phyloP scores from a whole-genome alignment of 30 jellyfish, hydroid and myxozoan species.

The Hydractinia echinata region DNA sequence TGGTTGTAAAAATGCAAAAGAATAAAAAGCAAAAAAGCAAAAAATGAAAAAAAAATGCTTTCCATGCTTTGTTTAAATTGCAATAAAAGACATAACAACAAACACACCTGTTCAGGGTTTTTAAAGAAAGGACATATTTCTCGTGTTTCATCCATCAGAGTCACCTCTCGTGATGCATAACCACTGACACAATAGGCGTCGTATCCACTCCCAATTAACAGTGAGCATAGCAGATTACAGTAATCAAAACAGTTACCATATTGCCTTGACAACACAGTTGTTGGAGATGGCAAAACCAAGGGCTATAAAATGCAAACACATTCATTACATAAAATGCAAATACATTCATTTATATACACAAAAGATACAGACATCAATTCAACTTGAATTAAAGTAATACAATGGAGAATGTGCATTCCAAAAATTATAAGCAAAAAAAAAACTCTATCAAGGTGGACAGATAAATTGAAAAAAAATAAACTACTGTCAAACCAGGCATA shows the following conservation, averaged over 20 bases:
- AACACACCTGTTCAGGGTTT: conserved; percentile 38
- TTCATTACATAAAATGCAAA: too few relatives aligned
- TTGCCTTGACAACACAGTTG: conserved; percentile 70
- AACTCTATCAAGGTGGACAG: too few relatives aligned
- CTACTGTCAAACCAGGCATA: too few relatives aligned
- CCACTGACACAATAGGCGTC: conserved; percentile 99
- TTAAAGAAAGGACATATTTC: conserved; percentile 65
- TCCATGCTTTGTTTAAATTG: background rate
- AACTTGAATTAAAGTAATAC: too few relatives aligned
- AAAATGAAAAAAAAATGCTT: background rate
- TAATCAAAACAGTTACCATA: conserved; percentile 85
- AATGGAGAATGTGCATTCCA: too few relatives aligned
- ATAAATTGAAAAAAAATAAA: too few relatives aligned
- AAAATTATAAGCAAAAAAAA: too few relatives aligned
- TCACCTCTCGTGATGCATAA: conserved; percentile 81
- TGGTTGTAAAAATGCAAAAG: background rate
- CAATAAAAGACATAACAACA: too few relatives aligned
- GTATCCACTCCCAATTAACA: conserved; percentile 90
- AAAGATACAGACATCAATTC: too few relatives aligned
- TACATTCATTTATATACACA: too few relatives aligned
- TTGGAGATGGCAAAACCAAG: conserved; percentile 69
- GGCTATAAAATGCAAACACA: conserved; percentile 43
- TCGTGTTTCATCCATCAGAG: conserved; percentile 82
- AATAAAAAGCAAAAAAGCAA: too few relatives aligned
- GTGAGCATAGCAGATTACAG: conserved; percentile 71